A percentile compares a stretch with the other conserved stretches of the same genome.
phyloP scores from a whole-genome alignment of 2,797 vertebrate species.

The Malurus splendens region DNA sequence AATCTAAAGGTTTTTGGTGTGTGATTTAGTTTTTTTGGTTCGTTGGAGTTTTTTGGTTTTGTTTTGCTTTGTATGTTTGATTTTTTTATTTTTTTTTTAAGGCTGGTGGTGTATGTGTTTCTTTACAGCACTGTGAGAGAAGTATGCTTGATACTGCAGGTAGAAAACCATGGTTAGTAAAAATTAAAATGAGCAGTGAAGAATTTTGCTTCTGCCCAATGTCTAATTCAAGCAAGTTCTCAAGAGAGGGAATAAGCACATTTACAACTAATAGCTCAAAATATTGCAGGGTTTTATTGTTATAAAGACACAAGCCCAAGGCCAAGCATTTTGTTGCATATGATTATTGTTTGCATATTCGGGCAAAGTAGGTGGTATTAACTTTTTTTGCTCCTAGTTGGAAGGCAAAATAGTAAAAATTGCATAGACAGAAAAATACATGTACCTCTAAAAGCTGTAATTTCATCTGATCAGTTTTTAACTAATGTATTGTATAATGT shows the following conservation, averaged over 20 bases:
- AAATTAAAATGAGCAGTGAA: background rate
- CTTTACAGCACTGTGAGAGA: background rate
- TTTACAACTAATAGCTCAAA: background rate
- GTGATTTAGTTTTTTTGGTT: background rate
- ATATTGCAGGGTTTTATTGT: background rate
- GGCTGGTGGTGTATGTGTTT: background rate
- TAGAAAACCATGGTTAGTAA: background rate
- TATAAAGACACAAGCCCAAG: background rate
- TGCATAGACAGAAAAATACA: background rate
- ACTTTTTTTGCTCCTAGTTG: background rate
- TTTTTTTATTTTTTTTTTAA: too few species aligned
- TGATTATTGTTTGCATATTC: background rate
- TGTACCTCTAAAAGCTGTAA: background rate
- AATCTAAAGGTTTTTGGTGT: background rate
- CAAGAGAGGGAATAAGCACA: background rate
- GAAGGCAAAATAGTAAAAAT: background rate
- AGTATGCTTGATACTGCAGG: background rate
- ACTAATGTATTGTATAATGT: background rate
- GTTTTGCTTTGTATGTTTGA: background rate
- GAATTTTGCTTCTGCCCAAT: background rate
- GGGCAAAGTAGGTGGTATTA: background rate
- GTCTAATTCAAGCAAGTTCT: background rate
- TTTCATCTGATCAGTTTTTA: background rate
- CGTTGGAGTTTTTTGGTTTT: accelerated
- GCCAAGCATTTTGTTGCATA: background rate